These are phyloP conservation scores for Orycteropus afer DNA, from an alignment of 2,113 vertebrate genomes.

Conservation along the genomic window DNA sequence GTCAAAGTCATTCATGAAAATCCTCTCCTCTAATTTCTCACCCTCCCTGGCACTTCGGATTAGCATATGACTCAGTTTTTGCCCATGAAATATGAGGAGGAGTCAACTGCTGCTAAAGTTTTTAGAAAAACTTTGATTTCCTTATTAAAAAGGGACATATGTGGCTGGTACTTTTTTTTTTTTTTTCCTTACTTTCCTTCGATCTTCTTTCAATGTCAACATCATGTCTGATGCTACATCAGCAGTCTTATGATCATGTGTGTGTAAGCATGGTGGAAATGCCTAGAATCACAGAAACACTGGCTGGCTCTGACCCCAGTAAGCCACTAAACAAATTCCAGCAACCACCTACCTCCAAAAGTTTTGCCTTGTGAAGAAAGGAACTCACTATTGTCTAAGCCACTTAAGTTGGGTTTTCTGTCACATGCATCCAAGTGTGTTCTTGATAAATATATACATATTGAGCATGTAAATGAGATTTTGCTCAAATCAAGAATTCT, in stretches of 20 bases:
- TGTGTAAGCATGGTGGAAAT: neutral
- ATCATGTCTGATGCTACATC: neutral
- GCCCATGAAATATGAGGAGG: neutral
- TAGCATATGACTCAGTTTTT: neutral
- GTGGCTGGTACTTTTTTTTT: neutral
- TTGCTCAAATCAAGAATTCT: conserved; percentile 8
- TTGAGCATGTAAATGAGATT: neutral
- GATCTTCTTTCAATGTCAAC: neutral
- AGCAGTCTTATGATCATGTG: neutral
- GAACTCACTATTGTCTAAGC: neutral
- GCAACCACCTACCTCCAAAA: neutral
- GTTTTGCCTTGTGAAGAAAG: neutral
- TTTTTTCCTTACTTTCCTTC: neutral
- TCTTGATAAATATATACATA: neutral
- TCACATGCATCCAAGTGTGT: neutral
- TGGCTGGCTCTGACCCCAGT: neutral
- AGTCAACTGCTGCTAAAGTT: neutral
- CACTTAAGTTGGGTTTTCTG: neutral
- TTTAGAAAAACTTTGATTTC: neutral
- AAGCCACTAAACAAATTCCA: neutral
- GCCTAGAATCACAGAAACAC: neutral
- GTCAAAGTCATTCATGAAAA: neutral
- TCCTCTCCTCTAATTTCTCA: neutral
- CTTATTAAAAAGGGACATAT: neutral
- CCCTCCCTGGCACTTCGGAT: neutral